These are phyloP conservation scores for Tachina fera DNA, from an alignment of 2,888 invertebrate genomes.

Conservation along the genomic window DNA sequence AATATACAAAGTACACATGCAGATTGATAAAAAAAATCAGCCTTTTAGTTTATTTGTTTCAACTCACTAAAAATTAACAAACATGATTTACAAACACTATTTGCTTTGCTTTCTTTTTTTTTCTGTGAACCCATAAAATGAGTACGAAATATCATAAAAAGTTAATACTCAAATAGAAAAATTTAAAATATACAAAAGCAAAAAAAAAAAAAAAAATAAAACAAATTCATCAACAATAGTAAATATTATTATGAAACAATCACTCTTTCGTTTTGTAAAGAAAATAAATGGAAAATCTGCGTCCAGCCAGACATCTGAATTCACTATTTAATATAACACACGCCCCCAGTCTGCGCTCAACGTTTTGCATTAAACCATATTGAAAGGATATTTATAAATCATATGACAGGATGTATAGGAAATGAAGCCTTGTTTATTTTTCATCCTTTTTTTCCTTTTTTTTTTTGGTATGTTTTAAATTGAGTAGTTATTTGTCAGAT, in stretches of 20 bases:
- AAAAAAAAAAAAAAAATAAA: constrained; percentile 23
- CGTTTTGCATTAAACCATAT: constrained; percentile 33
- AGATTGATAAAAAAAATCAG: not conserved
- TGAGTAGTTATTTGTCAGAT: constrained; percentile 58
- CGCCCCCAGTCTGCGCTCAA: not conserved
- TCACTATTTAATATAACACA: constrained; percentile 2
- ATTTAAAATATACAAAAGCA: constrained; percentile 1
- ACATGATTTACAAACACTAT: constrained; percentile 37
- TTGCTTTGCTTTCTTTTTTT: constrained; percentile 26
- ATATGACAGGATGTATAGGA: constrained; percentile 46
- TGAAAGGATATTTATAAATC: constrained; percentile 63
- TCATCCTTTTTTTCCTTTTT: not conserved
- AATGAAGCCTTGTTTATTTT: constrained; percentile 9
- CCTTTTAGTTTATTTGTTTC: not conserved
- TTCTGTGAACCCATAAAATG: not conserved
- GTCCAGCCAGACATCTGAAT: constrained; percentile 14
- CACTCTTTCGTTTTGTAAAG: constrained; percentile 28
- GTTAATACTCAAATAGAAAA: constrained; percentile 40
- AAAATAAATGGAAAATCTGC: constrained; percentile 4
- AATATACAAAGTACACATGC: constrained; percentile 43
- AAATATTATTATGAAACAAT: constrained; percentile 71
- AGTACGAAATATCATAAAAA: constrained; percentile 13
- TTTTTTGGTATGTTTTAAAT: constrained; percentile 31
- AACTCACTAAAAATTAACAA: constrained; percentile 38
- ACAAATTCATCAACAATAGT: constrained; percentile 62